A percentile compares a stretch with the other conserved stretches of the same genome.
phyloP scores from a whole-genome alignment of 2,888 invertebrate genomes.

The Suillia variegata region DNA sequence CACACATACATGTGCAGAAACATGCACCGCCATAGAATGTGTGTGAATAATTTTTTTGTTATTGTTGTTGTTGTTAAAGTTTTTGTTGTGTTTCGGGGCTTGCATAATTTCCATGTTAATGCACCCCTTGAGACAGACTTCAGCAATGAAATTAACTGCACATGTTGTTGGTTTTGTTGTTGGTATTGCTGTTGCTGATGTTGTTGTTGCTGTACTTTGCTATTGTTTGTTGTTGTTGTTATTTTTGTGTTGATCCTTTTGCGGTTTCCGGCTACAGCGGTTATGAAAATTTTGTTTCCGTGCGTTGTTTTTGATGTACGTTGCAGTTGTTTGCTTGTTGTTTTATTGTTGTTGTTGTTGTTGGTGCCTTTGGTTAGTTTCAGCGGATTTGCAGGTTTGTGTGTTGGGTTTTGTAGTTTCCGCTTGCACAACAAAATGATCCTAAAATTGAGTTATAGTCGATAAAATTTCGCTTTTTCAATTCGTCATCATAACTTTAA shows the following conservation, averaged over 20 bases:
- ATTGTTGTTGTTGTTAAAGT: conserved; percentile 24
- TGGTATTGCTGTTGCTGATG: background rate
- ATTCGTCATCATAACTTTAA: too few relatives aligned
- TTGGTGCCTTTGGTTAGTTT: background rate
- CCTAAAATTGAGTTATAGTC: too few relatives aligned
- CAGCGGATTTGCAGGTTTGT: too few relatives aligned
- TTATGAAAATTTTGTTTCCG: too few relatives aligned
- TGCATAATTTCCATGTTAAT: conserved; percentile 54
- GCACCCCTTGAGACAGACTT: conserved; percentile 47
- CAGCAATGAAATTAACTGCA: conserved; percentile 47
- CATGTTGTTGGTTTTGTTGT: conserved; percentile 21
- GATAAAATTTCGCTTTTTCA: too few relatives aligned
- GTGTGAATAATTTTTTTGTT: background rate
- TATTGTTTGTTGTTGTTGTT: conserved; percentile 19
- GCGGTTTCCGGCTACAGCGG: background rate
- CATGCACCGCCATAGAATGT: background rate
- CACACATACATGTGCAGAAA: too few relatives aligned
- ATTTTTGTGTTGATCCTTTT: background rate
- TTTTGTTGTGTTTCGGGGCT: conserved; percentile 23
- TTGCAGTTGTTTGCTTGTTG: too few relatives aligned
- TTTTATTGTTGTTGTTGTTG: background rate
- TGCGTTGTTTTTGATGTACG: too few relatives aligned
- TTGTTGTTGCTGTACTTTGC: conserved; percentile 30
- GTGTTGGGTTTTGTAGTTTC: too few relatives aligned
- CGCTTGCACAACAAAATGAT: too few relatives aligned